Evolutionary conservation across 2,113 vertebrate species (phyloP).

Genomic region (Eulemur rufifrons): DNA sequence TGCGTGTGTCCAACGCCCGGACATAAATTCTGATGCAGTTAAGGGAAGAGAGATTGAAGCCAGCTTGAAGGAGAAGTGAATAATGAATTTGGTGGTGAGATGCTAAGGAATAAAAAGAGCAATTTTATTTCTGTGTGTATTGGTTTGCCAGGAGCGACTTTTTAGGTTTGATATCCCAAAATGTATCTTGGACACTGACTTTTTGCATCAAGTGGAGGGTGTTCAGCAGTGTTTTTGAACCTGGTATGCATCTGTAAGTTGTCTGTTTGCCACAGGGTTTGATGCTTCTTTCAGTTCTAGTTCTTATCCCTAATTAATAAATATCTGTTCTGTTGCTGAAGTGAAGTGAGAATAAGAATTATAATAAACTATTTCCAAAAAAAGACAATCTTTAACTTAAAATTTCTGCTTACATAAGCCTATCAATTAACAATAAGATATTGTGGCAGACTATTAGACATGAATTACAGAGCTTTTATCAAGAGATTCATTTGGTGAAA

Average conservation of each 20-base stretch:
- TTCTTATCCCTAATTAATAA: background rate
- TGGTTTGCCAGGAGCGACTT: background rate
- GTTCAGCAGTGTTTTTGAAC: background rate
- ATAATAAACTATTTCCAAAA: background rate
- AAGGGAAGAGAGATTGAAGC: background rate
- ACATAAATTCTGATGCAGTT: background rate
- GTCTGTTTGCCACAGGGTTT: background rate
- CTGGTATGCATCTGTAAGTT: background rate
- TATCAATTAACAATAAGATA: conserved; percentile 27
- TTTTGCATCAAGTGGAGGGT: background rate
- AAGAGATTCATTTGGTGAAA: background rate
- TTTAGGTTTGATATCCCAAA: background rate
- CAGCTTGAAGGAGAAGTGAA: background rate
- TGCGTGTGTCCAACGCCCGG: rapidly evolving
- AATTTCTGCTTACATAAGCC: background rate
- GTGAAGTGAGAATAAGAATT: background rate
- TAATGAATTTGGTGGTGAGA: background rate
- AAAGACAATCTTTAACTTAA: background rate
- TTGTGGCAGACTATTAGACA: background rate
- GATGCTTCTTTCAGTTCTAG: background rate
- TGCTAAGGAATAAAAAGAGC: background rate
- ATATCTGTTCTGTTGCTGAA: background rate
- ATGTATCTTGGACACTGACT: background rate
- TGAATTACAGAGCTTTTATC: background rate
- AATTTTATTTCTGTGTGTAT: background rate